These are phyloP conservation scores for Polyommatus iphigenia DNA, from an alignment of 2,888 invertebrate genomes.

Conservation along the genomic window DNA sequence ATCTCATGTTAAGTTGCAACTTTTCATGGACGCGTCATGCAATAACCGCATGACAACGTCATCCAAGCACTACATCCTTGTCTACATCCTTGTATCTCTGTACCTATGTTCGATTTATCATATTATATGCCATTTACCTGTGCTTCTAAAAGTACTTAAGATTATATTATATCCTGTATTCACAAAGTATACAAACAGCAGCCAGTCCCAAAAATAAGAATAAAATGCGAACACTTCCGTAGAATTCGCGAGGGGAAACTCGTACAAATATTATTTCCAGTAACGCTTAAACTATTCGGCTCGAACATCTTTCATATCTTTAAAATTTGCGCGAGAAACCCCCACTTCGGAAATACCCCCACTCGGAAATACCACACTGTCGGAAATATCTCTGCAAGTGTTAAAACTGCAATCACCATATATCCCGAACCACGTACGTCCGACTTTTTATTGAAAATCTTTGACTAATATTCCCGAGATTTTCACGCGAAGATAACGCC, in stretches of 20 bases:
- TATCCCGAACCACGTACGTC: slow-evolving; percentile 13
- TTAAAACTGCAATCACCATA: slow-evolving; percentile 28
- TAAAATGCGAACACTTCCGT: neutral
- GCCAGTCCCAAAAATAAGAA: neutral
- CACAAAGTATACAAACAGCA: neutral
- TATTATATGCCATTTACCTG: too few relatives aligned
- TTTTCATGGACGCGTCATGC: too few relatives aligned
- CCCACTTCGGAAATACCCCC: slow-evolving; percentile 12
- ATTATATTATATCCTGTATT: neutral
- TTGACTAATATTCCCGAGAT: neutral
- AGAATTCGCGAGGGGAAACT: slow-evolving; percentile 13
- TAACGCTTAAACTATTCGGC: slow-evolving; percentile 27
- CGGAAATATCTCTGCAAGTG: slow-evolving; percentile 22
- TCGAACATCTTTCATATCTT: slow-evolving; percentile 13
- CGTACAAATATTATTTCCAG: slow-evolving; percentile 22
- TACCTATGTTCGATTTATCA: too few relatives aligned
- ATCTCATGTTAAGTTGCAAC: too few relatives aligned
- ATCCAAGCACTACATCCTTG: too few relatives aligned
- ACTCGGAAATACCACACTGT: neutral
- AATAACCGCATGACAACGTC: too few relatives aligned
- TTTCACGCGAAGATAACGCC: neutral
- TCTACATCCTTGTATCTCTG: too few relatives aligned
- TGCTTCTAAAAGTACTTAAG: neutral
- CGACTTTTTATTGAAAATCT: slow-evolving; percentile 18
- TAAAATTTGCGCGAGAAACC: slow-evolving; percentile 20